Evolutionary conservation across 2,797 vertebrate species (phyloP), one percentile per base, ranked within the genome.

Genomic region (Buceros bicornis): DNA sequence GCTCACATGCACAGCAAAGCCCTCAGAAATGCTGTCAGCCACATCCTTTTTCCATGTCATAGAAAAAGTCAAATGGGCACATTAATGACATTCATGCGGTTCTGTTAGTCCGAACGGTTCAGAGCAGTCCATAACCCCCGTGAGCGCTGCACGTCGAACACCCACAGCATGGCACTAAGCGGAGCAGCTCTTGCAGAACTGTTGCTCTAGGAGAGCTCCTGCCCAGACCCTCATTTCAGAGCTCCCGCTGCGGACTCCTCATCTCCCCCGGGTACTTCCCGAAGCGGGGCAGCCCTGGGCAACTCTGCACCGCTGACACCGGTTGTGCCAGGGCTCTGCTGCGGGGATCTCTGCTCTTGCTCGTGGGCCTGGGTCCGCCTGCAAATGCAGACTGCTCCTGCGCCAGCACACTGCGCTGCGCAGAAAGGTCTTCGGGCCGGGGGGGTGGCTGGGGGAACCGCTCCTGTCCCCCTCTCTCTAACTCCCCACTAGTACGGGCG

Each of bases 61-160:
- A 19, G 13, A 11, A 8, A 1, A 21, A 48, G 53, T 11, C n/a
- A 40, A 76, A 20, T 0, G 9, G 15, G 66, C 28, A 16, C 50
- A 21, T 4, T 0, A 8, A 15, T 31, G 20, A 3, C 1, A 35
- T 25, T 15, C 6, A 2, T 0, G 10, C 21, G 20, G 24, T 5
- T 50, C 58, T 16, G 50, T 6, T 1, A 4, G 19, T 5, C 26
- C 22, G 5, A 35, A 26, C 6, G 0, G 1, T n/a, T 5, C 40
- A 26, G 8, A 62, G 43, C 33, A 33, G 33, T 2, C 42, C 35
- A 0, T 1, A 31, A 9, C 1, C 13, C 56, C 70, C 5, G 2
- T 0, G 11, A 3, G n/a, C 40, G 53, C 14, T 2, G 18, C 60
- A 0, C 0, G 8, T 0, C 0, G 24, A 13, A 8, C 4, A 2